Conservation (phyloP, 2,113 vertebrate genomes). For the Callipepla californica region DNA sequence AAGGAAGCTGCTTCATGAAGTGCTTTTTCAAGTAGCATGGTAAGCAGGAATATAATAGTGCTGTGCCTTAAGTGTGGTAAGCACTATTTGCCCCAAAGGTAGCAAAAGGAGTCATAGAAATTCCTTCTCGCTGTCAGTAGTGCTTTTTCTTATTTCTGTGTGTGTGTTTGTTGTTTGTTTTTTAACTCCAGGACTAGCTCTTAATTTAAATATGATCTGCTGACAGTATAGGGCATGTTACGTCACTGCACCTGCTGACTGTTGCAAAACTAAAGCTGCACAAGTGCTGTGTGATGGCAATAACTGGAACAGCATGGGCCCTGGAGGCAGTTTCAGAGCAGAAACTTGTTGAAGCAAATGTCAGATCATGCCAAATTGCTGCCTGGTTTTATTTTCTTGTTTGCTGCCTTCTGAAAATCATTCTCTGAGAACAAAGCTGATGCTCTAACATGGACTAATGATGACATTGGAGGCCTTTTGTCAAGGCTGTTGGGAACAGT, state of each 20-base stretch:
- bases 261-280: neutral
- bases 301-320: neutral
- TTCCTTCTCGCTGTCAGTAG: neutral
- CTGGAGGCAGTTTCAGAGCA: neutral
- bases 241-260: neutral
- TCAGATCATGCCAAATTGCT: neutral
- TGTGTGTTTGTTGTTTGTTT: neutral
- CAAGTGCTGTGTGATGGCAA: neutral
- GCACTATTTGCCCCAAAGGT: neutral
- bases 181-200: neutral
- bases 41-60: neutral
- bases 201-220: neutral
- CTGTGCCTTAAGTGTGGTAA: fast-evolving
- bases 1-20: neutral
- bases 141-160: neutral
- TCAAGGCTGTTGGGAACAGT: neutral
- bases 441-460: fast-evolving
- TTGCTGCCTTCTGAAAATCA: neutral
- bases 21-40: neutral
- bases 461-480: neutral
- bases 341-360: neutral
- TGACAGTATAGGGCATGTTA: neutral
- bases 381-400: neutral
- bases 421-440: neutral
- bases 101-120: fast-evolving